Evolutionary conservation across 2,797 vertebrate species (phyloP), one percentile per base, ranked within the genome.

Genomic region (Pantherophis alleghaniensis): DNA sequence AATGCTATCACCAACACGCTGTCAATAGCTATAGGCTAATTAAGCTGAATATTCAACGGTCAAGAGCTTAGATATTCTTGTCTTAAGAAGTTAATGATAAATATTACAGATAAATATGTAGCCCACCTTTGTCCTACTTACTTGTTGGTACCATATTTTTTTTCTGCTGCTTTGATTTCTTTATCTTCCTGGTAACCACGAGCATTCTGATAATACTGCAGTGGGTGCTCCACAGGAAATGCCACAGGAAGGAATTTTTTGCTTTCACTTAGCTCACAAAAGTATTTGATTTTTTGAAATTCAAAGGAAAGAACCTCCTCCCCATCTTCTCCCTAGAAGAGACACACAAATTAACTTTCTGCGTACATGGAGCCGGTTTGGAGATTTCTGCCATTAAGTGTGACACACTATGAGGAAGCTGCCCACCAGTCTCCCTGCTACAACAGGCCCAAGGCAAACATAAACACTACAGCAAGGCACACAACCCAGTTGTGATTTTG

Each of bases 221-320:
- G 96, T 1, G 98, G 94, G 5, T 98, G 97, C 86, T 96, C 96
- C 95, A 99, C 97, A 0, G 99, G 99, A 94, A 99, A 99, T 0
- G 98, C 98, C 20, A 99, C 98, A 0, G 98, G 98, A 32, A 98
- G 96, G 93, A 99, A 99, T 51, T 96, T 94, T 93, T 99, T 99
- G 96, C 98, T 98, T 88, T 99, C 98, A 0, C 97, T 95, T 6
- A 94, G 66, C 90, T 99, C 98, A 0, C 98, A 99, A 1, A 98
- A 97, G 92, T 99, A 99, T 56, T 98, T 97, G 95, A 99, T 99
- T 97, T 99, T 99, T 96, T 99, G 99, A 96, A 99, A 99, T 94
- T 99, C 99, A 32, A 99, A 99, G 93, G 98, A 99, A 42, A 99
- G 97, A 42, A 97, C 97, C 60, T 97, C 97, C 13, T 97, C 97